Evolutionary conservation across 2,888 invertebrate genomes (phyloP), one percentile per base, ranked within the genome.

Genomic region (Anthophora plumipes): DNA sequence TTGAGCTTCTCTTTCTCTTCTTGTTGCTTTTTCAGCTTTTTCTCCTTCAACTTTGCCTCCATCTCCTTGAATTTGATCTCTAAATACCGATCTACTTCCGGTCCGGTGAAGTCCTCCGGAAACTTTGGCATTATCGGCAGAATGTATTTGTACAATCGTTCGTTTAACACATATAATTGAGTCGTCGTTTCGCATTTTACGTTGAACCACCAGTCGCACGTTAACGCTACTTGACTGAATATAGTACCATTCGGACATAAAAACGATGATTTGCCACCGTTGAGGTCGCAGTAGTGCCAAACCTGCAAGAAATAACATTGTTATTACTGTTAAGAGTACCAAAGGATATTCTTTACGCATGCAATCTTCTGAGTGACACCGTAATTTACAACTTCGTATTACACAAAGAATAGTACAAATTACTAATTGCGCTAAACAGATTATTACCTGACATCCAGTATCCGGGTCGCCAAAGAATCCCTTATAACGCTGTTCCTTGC

Each of bases 171-270:
- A 92, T 98, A 98, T 0, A 97, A 95, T 92, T 98, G 98, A 0
- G 97, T 94, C 0, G 98, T 97, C 17, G 96, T 95, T 39, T 97
- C 95, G 92, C 98, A 98, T 89, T 97, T 96, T 0, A 98, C 98
- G 92, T 98, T 98, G 94, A 97, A 98, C 98, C 98, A 98, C 98
- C 98, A 98, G 92, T 98, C 98, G 91, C 98, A 98, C 0, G 98
- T 98, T 57, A 98, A 94, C 0, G 96, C 97, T 17, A 97, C 97
- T 94, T 98, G 98, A 85, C 97, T 97, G 94, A 98, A 98, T 91
- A 98, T 97, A 4, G 98, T 98, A 50, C 98, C 98, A 92, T 98
- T 98, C 63, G 98, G 98, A 90, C 98, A 98, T 48, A 98, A 94
- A 92, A 98, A 98, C 4, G 98, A 98, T 6, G 98, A 97, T 93